Conservation (phyloP, 1,140 invertebrate genomes). For the Apis florea region DNA sequence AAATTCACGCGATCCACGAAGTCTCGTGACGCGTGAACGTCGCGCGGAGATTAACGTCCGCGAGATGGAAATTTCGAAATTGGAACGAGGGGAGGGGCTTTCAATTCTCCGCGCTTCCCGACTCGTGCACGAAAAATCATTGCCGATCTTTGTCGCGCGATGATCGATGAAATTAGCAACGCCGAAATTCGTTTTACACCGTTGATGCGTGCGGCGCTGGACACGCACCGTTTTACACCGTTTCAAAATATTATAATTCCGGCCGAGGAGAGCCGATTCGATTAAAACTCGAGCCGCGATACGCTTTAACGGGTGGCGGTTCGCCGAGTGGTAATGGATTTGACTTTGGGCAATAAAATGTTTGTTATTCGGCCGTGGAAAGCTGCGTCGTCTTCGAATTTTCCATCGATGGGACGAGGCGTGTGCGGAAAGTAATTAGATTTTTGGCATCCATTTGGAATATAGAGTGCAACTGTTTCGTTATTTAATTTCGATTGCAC, state of each 20-base stretch:
- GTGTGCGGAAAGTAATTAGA: no score
- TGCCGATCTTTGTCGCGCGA: background rate
- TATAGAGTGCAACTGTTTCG: no score
- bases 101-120: background rate
- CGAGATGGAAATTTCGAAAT: slow-evolving; percentile 15
- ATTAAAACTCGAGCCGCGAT: slow-evolving; percentile 3
- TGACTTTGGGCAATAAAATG: background rate
- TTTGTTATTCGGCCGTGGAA: slow-evolving; percentile 6
- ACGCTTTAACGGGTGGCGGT: background rate
- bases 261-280: background rate
- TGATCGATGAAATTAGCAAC: slow-evolving; percentile 20
- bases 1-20: background rate
- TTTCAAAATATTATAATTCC: slow-evolving; percentile 24
- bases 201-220: background rate
- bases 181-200: slow-evolving; percentile 2
- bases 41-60: slow-evolving; percentile 23
- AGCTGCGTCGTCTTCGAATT: background rate
- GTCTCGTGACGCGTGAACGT: slow-evolving; percentile 10
- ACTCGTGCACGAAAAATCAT: background rate
- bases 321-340: slow-evolving; percentile 1
- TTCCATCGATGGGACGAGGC: no score
- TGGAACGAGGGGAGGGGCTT: background rate
- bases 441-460: no score
- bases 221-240: background rate
- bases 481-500: no score